Base-by-base conservation (phyloP, 2,888 invertebrate species). In the Spicauda simplicius region DNA sequence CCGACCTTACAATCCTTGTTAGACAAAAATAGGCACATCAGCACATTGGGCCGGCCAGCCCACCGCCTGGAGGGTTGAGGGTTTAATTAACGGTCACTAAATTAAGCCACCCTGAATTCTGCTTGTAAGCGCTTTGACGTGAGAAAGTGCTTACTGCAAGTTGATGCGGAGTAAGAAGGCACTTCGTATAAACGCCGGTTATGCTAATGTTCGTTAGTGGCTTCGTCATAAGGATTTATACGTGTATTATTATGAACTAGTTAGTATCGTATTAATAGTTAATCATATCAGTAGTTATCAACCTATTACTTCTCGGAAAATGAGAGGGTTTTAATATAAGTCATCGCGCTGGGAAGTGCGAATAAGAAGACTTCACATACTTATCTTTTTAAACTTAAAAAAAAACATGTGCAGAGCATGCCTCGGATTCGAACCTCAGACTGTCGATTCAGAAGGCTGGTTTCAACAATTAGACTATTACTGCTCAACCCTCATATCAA, bases 21-120 rank as follows among this genome's bases (percentile, higher is more conserved):
- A 81, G 80, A 82, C 86, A 86, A 88, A 87, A 88, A 86, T 86
- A 79, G 81, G 80, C 78, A 78, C 80, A 83, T 88, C 88, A 88
- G 88, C 88, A 83, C 81, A 84, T 85, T 79, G 73, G 73, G 76
- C 72, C 74, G 79, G 79, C 81, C 81, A 66, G 52, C 33, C 64
- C 41, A 18, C 58, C 64, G n/a, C 64, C 57, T 20, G 7, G 25
- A 25, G 50, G 64, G 33, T 33, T 33, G 72, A 68, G 72, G 70
- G 70, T 71, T 74, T 78, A 78, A 77, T 76, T 76, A 76, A 70
- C 72, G 77, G 74, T 69, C 76, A 71, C 73, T 74, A 73, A 76
- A 79, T 76, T 77, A 75, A 74, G 73, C 71, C 55, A 59, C 66
- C 66, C 66, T 54, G 55, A 60, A 66, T 60, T 60, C 66, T 66